phyloP scores from a whole-genome alignment of 2,888 invertebrate genomes.

The Ferrisia virgata region DNA sequence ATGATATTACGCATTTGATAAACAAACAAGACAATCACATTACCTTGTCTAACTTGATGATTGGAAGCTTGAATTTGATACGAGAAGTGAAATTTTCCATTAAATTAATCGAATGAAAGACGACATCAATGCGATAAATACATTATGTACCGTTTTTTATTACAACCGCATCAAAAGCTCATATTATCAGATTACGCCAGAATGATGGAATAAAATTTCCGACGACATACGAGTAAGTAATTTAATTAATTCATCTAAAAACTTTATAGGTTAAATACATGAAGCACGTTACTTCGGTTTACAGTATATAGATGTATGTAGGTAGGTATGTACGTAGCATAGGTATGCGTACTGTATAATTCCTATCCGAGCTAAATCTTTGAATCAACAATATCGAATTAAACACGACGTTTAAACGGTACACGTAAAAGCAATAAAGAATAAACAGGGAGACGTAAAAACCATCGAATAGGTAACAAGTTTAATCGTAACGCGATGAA shows the following conservation, averaged over 20 bases:
- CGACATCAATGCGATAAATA: neutral
- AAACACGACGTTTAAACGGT: neutral
- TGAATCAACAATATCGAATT: neutral
- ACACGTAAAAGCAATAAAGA: slow-evolving; percentile 1
- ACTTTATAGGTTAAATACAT: too few relatives aligned
- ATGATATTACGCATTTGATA: neutral
- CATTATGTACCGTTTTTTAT: neutral
- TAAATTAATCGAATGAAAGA: neutral
- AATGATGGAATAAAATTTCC: too few relatives aligned
- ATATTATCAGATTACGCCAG: too few relatives aligned
- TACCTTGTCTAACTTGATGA: neutral
- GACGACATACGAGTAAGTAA: too few relatives aligned
- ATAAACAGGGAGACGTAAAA: slow-evolving; percentile 15
- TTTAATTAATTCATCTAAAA: too few relatives aligned
- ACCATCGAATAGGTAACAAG: slow-evolving; percentile 4
- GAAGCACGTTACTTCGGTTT: too few relatives aligned
- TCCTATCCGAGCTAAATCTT: too few relatives aligned
- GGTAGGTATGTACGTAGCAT: too few relatives aligned
- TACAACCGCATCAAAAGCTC: neutral
- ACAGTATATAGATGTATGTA: too few relatives aligned
- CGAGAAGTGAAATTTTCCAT: neutral
- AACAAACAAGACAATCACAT: neutral
- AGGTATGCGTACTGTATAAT: too few relatives aligned
- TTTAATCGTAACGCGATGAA: neutral
- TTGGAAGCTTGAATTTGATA: neutral